Conservation (phyloP, 2,113 vertebrate species). For the Corvus moneduloides region DNA sequence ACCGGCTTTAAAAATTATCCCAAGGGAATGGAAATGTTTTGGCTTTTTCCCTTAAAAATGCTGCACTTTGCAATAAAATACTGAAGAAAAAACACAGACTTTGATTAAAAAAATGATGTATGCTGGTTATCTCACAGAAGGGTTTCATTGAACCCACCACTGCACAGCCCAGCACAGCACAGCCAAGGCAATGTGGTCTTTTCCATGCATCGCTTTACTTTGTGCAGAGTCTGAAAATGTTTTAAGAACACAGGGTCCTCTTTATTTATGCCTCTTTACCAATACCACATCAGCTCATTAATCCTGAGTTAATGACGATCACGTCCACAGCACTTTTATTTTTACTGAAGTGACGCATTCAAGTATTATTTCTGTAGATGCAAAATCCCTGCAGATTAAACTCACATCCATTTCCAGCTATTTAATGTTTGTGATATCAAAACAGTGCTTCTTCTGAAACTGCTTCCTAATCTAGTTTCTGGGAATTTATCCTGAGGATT, state of each 20-base stretch:
- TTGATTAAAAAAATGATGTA: not conserved
- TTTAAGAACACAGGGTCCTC: not conserved
- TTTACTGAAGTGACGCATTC: not conserved
- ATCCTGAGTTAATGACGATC: conserved; percentile 2
- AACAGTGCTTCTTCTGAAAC: conserved; percentile 7
- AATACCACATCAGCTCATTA: not conserved
- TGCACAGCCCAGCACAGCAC: not conserved
- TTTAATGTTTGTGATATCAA: not conserved
- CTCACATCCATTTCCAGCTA: not conserved
- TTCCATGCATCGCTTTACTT: not conserved
- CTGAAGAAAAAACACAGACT: not conserved
- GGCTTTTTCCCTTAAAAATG: not conserved
- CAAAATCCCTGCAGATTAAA: not conserved
- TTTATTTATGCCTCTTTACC: not conserved
- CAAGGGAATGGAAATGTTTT: not conserved
- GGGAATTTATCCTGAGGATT: not conserved
- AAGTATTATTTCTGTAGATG: not conserved
- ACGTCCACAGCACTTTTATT: not conserved
- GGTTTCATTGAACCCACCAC: not conserved
- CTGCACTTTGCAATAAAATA: not conserved
- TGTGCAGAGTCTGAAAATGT: not conserved
- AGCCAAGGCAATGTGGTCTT: not conserved
- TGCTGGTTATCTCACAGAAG: not conserved
- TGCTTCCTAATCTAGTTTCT: not conserved
- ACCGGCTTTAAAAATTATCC: not conserved